Conservation (phyloP, 2,888 invertebrate species). For the Troides aeacus region DNA sequence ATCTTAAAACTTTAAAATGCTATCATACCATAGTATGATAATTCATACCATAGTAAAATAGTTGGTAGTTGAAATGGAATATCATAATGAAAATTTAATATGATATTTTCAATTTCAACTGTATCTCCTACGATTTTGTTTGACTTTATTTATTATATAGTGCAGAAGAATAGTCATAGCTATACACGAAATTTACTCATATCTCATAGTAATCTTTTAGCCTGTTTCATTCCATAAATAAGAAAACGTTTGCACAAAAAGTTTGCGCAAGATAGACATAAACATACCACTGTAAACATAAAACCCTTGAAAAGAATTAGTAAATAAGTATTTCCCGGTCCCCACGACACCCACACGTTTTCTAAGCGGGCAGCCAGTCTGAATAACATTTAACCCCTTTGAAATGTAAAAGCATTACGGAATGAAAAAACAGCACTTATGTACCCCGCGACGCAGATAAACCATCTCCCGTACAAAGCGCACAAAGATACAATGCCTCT, state of each 20-base stretch:
- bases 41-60: too few relatives aligned
- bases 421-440: conserved; percentile 81
- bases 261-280: background rate
- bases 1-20: too few relatives aligned
- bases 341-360: conserved; percentile 74
- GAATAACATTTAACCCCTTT: conserved; percentile 80
- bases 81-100: too few relatives aligned
- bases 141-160: too few relatives aligned
- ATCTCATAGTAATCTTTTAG: background rate
- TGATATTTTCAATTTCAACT: too few relatives aligned
- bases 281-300: conserved; percentile 20
- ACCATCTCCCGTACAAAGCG: conserved; percentile 79
- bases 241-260: background rate
- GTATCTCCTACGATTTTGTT: too few relatives aligned
- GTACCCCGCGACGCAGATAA: conserved; percentile 79
- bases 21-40: too few relatives aligned
- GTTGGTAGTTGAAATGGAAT: too few relatives aligned
- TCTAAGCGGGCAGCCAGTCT: conserved; percentile 72
- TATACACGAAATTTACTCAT: background rate
- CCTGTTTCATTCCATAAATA: background rate
- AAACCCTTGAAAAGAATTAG: conserved; percentile 33
- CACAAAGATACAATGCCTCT: conserved; percentile 81
- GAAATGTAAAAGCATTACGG: conserved; percentile 80
- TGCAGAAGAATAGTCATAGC: too few relatives aligned
- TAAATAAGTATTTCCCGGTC: conserved; percentile 51